These are phyloP conservation scores for Neogobius melanostomus DNA, from an alignment of 2,113 vertebrate genomes.

Conservation along the genomic window DNA sequence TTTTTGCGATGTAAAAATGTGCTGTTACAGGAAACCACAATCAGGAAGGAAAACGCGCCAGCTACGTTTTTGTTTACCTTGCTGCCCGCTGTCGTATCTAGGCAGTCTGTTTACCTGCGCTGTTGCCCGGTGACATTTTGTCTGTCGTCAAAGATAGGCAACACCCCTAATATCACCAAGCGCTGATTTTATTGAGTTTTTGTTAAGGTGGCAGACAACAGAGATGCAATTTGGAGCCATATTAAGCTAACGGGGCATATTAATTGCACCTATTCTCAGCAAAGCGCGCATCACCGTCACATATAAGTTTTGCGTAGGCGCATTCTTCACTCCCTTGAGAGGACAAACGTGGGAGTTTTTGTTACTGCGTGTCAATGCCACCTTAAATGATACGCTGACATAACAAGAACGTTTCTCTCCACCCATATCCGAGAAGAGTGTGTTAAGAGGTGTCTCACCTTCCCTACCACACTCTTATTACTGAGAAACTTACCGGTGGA, in stretches of 20 bases:
- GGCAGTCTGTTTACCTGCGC: conserved; percentile 71
- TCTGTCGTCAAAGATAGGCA: conserved; percentile 61
- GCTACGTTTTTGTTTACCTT: conserved; percentile 45
- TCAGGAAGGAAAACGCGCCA: neutral
- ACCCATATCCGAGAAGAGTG: conserved; percentile 60
- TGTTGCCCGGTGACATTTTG: conserved; percentile 67
- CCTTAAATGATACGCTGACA: conserved; percentile 79
- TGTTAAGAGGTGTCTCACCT: conserved; percentile 68
- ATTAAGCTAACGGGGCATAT: neutral
- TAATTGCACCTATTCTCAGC: neutral
- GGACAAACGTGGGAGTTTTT: neutral
- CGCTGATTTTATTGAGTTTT: conserved; percentile 37
- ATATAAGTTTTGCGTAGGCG: neutral
- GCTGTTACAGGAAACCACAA: neutral
- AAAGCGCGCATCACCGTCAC: neutral
- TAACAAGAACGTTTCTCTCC: conserved; percentile 62
- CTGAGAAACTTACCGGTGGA: conserved; percentile 22
- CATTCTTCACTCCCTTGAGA: conserved; percentile 23
- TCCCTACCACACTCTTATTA: conserved; percentile 28
- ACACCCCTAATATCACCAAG: conserved; percentile 51
- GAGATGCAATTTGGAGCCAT: neutral
- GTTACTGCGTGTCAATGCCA: conserved; percentile 29
- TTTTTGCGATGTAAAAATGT: neutral
- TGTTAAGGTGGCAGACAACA: conserved; percentile 68
- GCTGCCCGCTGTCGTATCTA: conserved; percentile 57